A percentile compares a stretch with the other conserved stretches of the same genome.
Conservation (phyloP, 30 jellyfish, hydroid and myxozoan genomes). For the Mastigias papua region DNA sequence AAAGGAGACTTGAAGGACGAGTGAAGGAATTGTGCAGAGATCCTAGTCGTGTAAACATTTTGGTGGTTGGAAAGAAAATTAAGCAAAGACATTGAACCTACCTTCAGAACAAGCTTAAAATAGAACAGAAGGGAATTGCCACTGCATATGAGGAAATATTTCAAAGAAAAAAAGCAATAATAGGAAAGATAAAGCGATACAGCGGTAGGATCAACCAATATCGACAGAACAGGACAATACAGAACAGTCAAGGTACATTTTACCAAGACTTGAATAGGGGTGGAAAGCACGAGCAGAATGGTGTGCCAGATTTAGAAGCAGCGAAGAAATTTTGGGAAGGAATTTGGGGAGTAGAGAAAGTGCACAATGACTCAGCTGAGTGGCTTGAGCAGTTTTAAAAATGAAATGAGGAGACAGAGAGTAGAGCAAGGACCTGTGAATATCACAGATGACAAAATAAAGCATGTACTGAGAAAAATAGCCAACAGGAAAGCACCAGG, state of each 20-base stretch:
- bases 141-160: background rate
- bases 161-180: background rate
- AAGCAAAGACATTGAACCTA: background rate
- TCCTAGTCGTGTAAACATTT: conserved; percentile 8
- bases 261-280: conserved; percentile 13
- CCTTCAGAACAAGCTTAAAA: background rate
- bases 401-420: background rate
- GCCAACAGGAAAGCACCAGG: conserved; percentile 53
- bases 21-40: conserved; percentile 14
- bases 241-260: conserved; percentile 30
- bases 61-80: background rate
- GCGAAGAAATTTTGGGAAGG: conserved; percentile 38
- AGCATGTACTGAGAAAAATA: conserved; percentile 15
- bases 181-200: background rate
- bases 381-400: conserved; percentile 1
- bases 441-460: conserved; percentile 10
- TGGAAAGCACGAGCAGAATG: background rate
- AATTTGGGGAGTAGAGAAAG: conserved; percentile 11
- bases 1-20: conserved; percentile 19
- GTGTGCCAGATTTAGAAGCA: conserved; percentile 27
- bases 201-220: conserved; percentile 7
- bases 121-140: background rate
- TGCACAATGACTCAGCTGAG: conserved; percentile 1
- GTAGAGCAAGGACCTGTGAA: background rate
- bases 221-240: conserved; percentile 18